Base-by-base conservation (phyloP, 53 echinoderm and acorn worm species). In the Temnopleurus reevesii region DNA sequence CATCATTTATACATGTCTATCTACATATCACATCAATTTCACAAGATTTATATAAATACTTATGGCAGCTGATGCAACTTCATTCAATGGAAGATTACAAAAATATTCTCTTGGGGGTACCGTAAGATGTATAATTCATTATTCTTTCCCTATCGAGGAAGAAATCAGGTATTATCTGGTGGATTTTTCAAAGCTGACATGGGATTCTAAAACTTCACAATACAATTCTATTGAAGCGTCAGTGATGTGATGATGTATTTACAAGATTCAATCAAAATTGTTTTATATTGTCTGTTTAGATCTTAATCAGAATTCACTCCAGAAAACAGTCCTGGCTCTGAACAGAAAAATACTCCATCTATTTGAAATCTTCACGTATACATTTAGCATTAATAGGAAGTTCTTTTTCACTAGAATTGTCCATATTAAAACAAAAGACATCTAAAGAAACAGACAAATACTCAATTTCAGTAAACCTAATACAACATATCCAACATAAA, bases 71-170 rank as follows among this genome's bases (percentile, higher is more conserved):
- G 21, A 71, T 71, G 41, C 12, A 41, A 41, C n/a, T 71, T 21
- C 71, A 71, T 71, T 46, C 46, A 12, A 79, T 79, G 79, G 79
- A 79, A 79, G 79, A 79, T 79, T 79, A 79, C 29, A 79, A 79
- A 79, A 79, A 79, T 79, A 79, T 49, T 47, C 46, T 79, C 46
- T 79, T 79, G 79, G 79, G 79, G 28, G n/a, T n/a, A n/a, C n/a
- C n/a, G n/a, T n/a, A n/a, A n/a, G n/a, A n/a, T n/a, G n/a, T n/a
- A n/a, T n/a, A n/a, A n/a, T n/a, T n/a, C n/a, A n/a, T n/a, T n/a
- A n/a, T n/a, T n/a, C n/a, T n/a, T n/a, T n/a, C n/a, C 41, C 15
- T 17, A 27, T 49, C 21, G 0, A 26, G 47, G 47, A 47, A 79
- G 79, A 79, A 49, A 49, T 31, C 4, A 7, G 7, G 19, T 38